Percentiles rank a stretch among this genome's conserved stretches.
Conservation (phyloP, 2,888 invertebrate genomes). For the Gisinianus flammeolus region DNA sequence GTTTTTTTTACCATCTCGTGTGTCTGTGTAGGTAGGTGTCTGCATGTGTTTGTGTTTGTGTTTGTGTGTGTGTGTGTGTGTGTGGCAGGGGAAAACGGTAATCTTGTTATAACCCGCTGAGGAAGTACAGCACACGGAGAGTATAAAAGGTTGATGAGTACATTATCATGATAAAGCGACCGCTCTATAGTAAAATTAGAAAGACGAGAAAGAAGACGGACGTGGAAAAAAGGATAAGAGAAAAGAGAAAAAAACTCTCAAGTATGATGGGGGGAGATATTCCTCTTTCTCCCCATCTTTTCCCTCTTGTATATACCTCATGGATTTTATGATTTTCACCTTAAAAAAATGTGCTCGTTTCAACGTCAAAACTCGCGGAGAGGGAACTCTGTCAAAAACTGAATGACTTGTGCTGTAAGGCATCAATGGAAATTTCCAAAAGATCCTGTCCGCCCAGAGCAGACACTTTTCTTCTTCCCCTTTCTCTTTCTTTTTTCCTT, state of each 20-base stretch:
- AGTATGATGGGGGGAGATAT: background rate
- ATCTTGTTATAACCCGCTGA: constrained; percentile 35
- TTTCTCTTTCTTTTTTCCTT: background rate
- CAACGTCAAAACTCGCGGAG: background rate
- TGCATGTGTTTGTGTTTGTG: background rate
- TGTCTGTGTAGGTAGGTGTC: background rate
- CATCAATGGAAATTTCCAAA: constrained; percentile 32
- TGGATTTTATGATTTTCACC: constrained; percentile 11
- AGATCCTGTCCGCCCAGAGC: background rate
- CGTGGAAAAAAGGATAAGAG: background rate
- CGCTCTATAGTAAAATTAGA: constrained; percentile 12
- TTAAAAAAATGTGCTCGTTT: background rate
- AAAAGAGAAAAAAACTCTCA: constrained; percentile 1
- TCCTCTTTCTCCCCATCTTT: background rate
- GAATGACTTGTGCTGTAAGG: constrained; percentile 24
- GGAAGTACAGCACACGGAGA: constrained; percentile 14
- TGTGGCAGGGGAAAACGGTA: constrained; percentile 11
- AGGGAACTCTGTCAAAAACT: constrained; percentile 23
- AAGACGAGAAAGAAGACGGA: background rate
- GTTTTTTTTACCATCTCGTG: background rate
- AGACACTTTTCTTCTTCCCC: background rate
- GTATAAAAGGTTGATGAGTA: constrained; percentile 32
- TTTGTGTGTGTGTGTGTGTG: background rate
- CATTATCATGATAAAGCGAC: constrained; percentile 38
- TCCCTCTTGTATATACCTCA: background rate